Evolutionary conservation across 2,113 vertebrate genomes (phyloP).

Genomic region (Gavialis gangeticus): DNA sequence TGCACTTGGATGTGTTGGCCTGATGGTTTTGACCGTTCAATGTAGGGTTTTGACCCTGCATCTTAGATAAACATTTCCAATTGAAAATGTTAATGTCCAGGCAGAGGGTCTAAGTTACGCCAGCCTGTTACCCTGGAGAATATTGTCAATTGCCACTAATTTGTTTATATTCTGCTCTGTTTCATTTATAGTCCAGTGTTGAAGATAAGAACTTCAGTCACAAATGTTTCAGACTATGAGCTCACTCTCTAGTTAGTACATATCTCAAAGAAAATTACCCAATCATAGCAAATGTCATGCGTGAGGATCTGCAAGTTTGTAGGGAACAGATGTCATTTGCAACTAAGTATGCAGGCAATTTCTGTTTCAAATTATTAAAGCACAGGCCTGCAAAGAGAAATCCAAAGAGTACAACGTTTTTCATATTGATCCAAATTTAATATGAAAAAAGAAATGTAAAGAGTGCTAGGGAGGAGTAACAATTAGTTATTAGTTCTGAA

Average conservation of each 20-base stretch:
- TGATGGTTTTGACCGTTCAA: neutral
- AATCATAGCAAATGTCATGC: neutral
- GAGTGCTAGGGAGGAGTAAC: neutral
- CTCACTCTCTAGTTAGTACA: neutral
- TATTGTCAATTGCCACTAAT: neutral
- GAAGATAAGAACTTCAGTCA: neutral
- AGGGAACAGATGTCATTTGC: conserved; percentile 47
- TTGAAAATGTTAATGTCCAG: conserved; percentile 17
- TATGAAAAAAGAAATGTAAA: neutral
- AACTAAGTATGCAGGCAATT: neutral
- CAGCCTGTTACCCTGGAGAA: neutral
- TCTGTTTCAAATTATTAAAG: conserved; percentile 42
- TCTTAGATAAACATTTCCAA: neutral
- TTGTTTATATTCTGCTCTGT: neutral
- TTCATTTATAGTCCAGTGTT: neutral
- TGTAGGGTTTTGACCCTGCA: neutral
- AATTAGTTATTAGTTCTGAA: neutral
- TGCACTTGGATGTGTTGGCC: neutral
- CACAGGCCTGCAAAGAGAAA: neutral
- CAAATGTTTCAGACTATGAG: conserved; percentile 15
- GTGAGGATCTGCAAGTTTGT: neutral
- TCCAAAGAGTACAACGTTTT: conserved; percentile 13
- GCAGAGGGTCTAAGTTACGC: neutral
- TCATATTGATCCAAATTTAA: neutral
- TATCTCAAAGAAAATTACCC: conserved; percentile 32